These are phyloP conservation scores for Drosophila parthenogenetica DNA, from an alignment of 2,888 invertebrate genomes.

Conservation along the genomic window DNA sequence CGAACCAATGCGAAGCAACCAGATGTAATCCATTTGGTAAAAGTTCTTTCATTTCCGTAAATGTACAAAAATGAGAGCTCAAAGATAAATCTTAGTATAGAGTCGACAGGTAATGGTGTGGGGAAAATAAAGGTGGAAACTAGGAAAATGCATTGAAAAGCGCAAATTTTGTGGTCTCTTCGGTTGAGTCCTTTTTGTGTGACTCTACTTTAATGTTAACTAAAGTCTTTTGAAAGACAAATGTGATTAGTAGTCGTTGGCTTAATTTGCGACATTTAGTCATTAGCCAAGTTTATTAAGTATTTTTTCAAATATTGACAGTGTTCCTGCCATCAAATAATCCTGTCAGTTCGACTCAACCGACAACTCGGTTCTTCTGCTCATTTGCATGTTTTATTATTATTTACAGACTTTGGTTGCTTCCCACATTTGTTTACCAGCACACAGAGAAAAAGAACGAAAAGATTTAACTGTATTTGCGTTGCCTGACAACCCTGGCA, in stretches of 20 bases:
- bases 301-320: neutral
- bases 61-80: constrained; percentile 20
- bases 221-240: no score
- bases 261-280: no score
- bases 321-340: neutral
- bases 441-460: neutral
- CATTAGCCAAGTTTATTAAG: neutral
- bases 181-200: neutral
- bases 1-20: constrained; percentile 30
- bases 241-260: no score
- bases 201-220: neutral
- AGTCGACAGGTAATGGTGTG: neutral
- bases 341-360: neutral
- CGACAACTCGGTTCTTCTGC: neutral
- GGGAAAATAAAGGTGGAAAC: neutral
- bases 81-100: neutral
- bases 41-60: constrained; percentile 58
- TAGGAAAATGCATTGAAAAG: constrained; percentile 14
- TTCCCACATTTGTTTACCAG: constrained; percentile 2
- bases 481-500: constrained; percentile 42
- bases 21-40: constrained; percentile 49
- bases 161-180: neutral
- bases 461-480: constrained; percentile 12
- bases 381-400: constrained; percentile 2
- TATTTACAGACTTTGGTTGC: constrained; percentile 14